Evolutionary conservation across 1,140 invertebrate genomes (phyloP).

Genomic region (Aplysia californica): DNA sequence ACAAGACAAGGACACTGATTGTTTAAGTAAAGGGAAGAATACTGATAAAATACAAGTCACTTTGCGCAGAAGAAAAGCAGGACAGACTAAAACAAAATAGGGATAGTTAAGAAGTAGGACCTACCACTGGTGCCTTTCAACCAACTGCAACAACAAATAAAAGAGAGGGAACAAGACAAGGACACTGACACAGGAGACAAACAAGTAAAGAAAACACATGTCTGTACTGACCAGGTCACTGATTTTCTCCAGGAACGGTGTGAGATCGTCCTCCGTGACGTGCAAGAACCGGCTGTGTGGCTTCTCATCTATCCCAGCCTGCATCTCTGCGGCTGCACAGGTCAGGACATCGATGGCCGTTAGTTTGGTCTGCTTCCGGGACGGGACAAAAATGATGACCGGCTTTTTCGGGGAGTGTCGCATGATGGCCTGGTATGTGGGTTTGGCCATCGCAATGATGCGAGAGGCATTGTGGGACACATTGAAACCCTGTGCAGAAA

Average conservation of each 20-base stretch:
- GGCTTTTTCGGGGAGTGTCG: conserved; percentile 90
- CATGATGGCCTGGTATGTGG: conserved; percentile 94
- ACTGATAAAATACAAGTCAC: too few relatives aligned
- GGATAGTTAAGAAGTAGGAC: too few relatives aligned
- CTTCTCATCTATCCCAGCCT: conserved; percentile 72
- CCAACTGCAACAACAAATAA: too few relatives aligned
- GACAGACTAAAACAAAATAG: too few relatives aligned
- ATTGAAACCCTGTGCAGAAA: conserved; percentile 84
- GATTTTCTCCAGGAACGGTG: conserved; percentile 88
- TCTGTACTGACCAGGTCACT: conserved; percentile 77
- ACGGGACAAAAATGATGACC: conserved; percentile 96
- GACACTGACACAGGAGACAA: too few relatives aligned
- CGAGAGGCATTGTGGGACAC: conserved; percentile 97
- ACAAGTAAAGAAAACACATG: too few relatives aligned
- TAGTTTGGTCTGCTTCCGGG: conserved; percentile 90
- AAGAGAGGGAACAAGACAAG: too few relatives aligned
- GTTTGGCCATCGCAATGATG: conserved; percentile 96
- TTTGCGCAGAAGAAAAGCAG: too few relatives aligned
- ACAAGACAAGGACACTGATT: too few relatives aligned
- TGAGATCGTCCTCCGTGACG: conserved; percentile 79
- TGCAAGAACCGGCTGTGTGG: conserved; percentile 82
- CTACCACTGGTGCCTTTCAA: too few relatives aligned
- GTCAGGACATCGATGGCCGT: conserved; percentile 96
- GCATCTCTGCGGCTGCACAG: conserved; percentile 88
- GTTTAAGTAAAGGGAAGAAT: too few relatives aligned